Percentiles rank a stretch among this genome's conserved stretches.
phyloP scores from a whole-genome alignment of 2,113 vertebrate species.

The Hypocryptadius cinnamomeus region DNA sequence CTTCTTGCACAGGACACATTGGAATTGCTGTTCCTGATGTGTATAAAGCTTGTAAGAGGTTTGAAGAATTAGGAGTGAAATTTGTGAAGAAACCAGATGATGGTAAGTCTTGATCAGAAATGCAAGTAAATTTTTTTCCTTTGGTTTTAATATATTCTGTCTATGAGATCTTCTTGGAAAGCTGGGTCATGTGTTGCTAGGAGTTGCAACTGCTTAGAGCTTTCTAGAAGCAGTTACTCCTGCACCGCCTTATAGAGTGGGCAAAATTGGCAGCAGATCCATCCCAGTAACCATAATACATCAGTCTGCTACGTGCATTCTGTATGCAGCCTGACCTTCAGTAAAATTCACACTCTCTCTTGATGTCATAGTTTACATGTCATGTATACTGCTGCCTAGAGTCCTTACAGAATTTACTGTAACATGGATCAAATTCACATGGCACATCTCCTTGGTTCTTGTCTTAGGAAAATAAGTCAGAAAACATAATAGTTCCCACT shows the following conservation, averaged over 20 bases:
- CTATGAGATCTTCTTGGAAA: neutral
- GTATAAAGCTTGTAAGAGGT: constrained; percentile 85
- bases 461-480: neutral
- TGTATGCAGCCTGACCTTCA: neutral
- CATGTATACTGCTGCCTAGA: neutral
- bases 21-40: constrained; percentile 96
- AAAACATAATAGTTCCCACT: neutral
- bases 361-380: neutral
- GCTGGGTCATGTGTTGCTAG: neutral
- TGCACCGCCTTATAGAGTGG: neutral
- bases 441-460: neutral
- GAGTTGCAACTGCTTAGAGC: neutral
- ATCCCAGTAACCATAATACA: neutral
- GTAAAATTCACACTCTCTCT: neutral
- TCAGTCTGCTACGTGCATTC: neutral
- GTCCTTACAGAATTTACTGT: neutral
- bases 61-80: constrained; percentile 90
- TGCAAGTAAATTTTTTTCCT: neutral
- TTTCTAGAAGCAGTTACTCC: neutral
- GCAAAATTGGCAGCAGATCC: neutral
- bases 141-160: neutral
- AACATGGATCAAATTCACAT: neutral
- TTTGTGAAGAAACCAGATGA: constrained; percentile 97
- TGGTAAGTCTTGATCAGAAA: constrained; percentile 70
- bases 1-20: constrained; percentile 82